Base-by-base conservation (phyloP, 2,113 vertebrate genomes). In the Eptatretus burgeri region DNA sequence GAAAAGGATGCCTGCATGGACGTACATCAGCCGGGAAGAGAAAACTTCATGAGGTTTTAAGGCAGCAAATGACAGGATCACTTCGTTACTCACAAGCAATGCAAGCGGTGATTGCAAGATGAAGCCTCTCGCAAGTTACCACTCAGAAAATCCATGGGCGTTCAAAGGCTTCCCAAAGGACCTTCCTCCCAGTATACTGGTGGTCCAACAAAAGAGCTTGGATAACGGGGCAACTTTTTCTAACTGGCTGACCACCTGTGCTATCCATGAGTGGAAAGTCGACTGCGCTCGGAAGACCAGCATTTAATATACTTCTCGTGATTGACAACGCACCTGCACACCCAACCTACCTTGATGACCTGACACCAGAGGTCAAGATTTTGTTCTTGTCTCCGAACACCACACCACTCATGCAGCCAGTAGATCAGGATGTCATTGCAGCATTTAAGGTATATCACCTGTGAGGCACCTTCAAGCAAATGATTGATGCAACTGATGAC, bases 291-390 rank as follows among this genome's bases (percentile, higher is more conserved):
- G 62, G 50, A 66, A 67, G 51, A 64, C 65, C 10, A 63, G n/a
- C 67, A 18, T 66, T 67, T 62, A 70, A 66, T 66, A 63, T 66
- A 5, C 17, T 71, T 62, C 65, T 71, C 18, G 52, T 70, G 19
- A 51, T 71, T 41, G 64, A 69, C 66, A 65, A 5, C 2, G 63
- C 62, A 2, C 66, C 66, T 1, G 65, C 66, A 51, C 66, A 68
- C 49, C 65, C 66, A 12, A 13, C 51, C 5, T 66, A 63, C 49
- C 13, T 67, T 64, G 66, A 63, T 1, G 9, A 62, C 19, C 63
- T 68, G 50, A 63, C 62, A 19, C 49, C 49, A 51, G 63, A 63
- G 5, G 5, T 67, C 5, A 62, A 65, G 60, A 63, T 70, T 49
- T 64, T 68, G 1, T 67, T 69, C 18, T 62, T 68, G 27, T 60